Evolutionary conservation across 2,888 invertebrate genomes (phyloP).

Genomic region (Phengaris alcon): DNA sequence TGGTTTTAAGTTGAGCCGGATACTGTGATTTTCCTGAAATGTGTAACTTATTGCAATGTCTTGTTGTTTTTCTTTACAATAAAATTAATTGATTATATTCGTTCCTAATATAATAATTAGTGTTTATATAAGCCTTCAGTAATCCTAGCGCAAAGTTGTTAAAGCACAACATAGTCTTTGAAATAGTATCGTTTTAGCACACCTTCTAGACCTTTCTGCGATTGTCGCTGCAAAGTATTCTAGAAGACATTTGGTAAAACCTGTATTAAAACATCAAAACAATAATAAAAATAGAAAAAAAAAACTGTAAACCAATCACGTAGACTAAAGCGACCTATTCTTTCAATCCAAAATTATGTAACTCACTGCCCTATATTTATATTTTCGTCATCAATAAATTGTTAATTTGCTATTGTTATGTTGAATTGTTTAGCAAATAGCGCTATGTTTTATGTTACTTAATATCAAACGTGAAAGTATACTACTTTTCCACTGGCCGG

Average conservation of each 20-base stretch:
- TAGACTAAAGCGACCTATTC: not conserved
- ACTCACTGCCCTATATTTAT: constrained; percentile 3
- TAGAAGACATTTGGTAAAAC: too few relatives aligned
- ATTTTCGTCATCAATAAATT: constrained; percentile 25
- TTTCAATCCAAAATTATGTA: not conserved
- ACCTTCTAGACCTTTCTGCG: too few relatives aligned
- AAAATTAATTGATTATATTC: too few relatives aligned
- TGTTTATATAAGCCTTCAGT: too few relatives aligned
- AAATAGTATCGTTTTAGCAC: too few relatives aligned
- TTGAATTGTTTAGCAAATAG: constrained; percentile 30
- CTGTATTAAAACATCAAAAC: too few relatives aligned
- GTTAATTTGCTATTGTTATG: constrained; percentile 24
- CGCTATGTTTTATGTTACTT: constrained; percentile 27
- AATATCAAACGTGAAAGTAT: constrained; percentile 54
- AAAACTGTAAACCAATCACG: too few relatives aligned
- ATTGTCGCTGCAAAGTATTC: too few relatives aligned
- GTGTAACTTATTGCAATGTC: not conserved
- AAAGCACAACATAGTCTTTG: too few relatives aligned
- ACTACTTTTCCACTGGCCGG: constrained; percentile 52
- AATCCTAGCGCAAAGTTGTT: too few relatives aligned
- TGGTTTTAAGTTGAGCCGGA: constrained; percentile 5
- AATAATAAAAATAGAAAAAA: too few relatives aligned
- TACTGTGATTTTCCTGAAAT: constrained; percentile 9
- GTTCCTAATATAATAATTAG: too few relatives aligned
- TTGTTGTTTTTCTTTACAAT: not conserved